phyloP scores from a whole-genome alignment of 2,888 invertebrate genomes.

The Neocrepidodera transversa region DNA sequence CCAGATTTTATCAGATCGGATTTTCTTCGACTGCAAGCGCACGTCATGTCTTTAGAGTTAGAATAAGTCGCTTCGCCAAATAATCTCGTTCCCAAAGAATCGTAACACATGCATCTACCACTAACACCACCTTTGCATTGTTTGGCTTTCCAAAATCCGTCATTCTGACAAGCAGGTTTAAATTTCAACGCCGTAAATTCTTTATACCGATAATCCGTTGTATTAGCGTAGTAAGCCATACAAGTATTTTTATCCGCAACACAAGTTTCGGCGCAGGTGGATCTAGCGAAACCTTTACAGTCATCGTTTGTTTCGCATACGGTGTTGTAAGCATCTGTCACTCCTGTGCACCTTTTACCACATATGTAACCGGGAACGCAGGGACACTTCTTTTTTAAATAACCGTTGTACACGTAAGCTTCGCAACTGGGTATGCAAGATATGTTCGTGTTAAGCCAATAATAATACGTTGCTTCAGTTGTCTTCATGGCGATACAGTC shows the following conservation, averaged over 20 bases:
- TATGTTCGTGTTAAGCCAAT: conserved; percentile 22
- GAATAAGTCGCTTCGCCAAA: conserved; percentile 71
- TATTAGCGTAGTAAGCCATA: conserved; percentile 47
- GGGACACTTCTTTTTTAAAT: conserved; percentile 12
- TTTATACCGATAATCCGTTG: conserved; percentile 34
- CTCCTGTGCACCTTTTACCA: conserved; percentile 40
- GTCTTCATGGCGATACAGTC: conserved; percentile 38
- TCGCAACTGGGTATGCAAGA: conserved; percentile 35
- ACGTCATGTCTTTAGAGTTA: conserved; percentile 68
- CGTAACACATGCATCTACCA: conserved; percentile 75
- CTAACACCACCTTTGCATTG: conserved; percentile 72
- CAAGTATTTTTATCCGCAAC: conserved; percentile 35
- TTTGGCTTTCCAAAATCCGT: conserved; percentile 68
- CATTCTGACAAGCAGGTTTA: conserved; percentile 64
- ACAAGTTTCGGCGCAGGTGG: conserved; percentile 28
- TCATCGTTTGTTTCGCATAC: conserved; percentile 13
- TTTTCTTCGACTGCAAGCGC: conserved; percentile 71
- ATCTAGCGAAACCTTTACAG: conserved; percentile 14
- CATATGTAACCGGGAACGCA: conserved; percentile 56
- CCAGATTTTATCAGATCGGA: conserved; percentile 62
- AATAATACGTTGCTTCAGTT: conserved; percentile 28
- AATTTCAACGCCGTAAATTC: conserved; percentile 43
- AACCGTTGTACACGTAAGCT: conserved; percentile 28
- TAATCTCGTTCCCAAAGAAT: conserved; percentile 67
- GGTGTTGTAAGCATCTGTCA: not conserved